Base-by-base conservation (phyloP, 2,797 vertebrate genomes). In the Lagocephalus sceleratus region DNA sequence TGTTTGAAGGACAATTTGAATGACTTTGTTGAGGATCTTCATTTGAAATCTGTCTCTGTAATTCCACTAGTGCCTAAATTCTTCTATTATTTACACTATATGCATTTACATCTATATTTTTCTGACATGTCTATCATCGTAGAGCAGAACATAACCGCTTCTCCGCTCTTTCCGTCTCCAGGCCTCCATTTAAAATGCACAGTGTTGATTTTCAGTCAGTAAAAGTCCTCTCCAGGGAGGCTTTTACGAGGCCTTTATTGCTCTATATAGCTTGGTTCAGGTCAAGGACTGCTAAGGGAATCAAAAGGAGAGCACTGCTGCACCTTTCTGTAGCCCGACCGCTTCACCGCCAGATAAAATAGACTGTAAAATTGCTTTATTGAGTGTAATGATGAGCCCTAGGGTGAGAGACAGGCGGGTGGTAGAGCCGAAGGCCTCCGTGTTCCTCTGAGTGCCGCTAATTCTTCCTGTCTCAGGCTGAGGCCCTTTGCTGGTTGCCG, bases 331-430 rank as follows among this genome's bases (percentile, higher is more conserved):
- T 52, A 40, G 48, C 69, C 11, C 19, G 39, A 2, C 58, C 49
- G 71, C 66, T 74, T 75, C 57, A 57, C 79, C 64, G 20, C 4
- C 68, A 82, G 80, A 82, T 82, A 86, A 89, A 87, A 83, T 73
- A 84, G 83, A 80, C 77, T 83, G 84, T 78, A 86, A 81, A 86
- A 90, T 89, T 88, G 86, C 85, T 89, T 84, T 85, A 91, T 90
- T 88, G 85, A 86, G 83, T 85, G 82, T 85, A 85, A 83, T 77
- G 81, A 84, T 79, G 74, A 75, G 76, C 83, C 84, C 85, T 71
- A 53, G 63, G 69, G 84, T 87, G 66, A 88, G 65, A 82, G 56
- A 32, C 21, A n/a, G 41, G 57, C 0, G 60, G 60, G 46, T 39
- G 57, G 45, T 54, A 26, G 38, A 52, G 52, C 62, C 77, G 43